Base-by-base conservation (phyloP, 2,888 invertebrate genomes). In the Drosophila anomalata region DNA sequence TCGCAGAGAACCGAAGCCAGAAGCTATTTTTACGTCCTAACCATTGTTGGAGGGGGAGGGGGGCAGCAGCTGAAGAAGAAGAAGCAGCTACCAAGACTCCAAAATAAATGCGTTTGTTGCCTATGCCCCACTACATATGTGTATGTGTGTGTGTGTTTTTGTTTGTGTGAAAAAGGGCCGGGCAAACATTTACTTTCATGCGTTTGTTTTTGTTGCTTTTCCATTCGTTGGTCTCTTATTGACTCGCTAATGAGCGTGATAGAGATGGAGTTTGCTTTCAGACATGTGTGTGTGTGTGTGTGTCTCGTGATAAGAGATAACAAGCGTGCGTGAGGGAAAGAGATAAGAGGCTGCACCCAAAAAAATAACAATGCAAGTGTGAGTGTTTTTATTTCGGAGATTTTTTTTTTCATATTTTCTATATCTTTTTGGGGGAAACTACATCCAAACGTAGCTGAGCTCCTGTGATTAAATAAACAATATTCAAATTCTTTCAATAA, bases 401-500 rank as follows among this genome's bases (percentile, higher is more conserved):
- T 62, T 70, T 69, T 70, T 51, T 57, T 73, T 36, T n/a, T 51
- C 55, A 24, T 51, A 65, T 62, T 69, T 24, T 33, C 54, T 12
- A 29, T 51, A 52, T 56, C 63, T 66, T 57, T 29, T 42, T 57
- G 73, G 67, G 36, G 24, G 39, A 46, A 61, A 61, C 56, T 52
- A 59, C 26, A 24, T 12, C 65, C 72, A 33, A 8, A 24, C 8
- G 48, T 12, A 14, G 70, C 87, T 83, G 83, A 9, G 78, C 84
- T 76, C 83, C 83, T 87, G 66, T 69, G 63, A 2, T 11, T 42
- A 55, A 57, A 20, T 78, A 76, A 81, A 76, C 84, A 79, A 75
- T 84, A 87, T 84, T 87, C 65, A 76, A 81, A 84, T 84, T 83
- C 55, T 60, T 71, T 73, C 62, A 75, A 53, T 56, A 57, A 46